phyloP scores from a whole-genome alignment of 2,797 vertebrate species.

The Crotalus adamanteus region DNA sequence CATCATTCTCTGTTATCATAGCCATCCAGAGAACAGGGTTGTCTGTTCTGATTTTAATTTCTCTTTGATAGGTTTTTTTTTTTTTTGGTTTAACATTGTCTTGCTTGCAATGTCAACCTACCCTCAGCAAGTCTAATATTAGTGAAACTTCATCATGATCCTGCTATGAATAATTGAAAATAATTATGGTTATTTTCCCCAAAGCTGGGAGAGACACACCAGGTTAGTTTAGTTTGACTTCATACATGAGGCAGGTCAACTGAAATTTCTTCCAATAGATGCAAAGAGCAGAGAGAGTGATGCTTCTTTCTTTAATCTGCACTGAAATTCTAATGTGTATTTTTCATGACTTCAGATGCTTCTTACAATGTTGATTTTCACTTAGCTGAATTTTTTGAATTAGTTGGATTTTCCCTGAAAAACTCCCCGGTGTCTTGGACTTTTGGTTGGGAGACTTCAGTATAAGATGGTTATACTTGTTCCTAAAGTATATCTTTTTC shows the following conservation, averaged over 20 bases:
- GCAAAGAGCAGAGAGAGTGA: too few species aligned
- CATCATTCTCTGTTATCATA: background rate
- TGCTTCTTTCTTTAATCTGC: background rate
- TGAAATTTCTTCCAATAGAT: background rate
- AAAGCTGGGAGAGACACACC: background rate
- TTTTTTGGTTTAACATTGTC: background rate
- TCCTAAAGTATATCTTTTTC: background rate
- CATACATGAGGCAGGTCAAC: background rate
- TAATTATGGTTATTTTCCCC: background rate
- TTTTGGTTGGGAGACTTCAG: background rate
- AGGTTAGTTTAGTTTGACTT: background rate
- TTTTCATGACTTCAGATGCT: background rate
- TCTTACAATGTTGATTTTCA: conserved; percentile 2
- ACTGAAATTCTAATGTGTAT: background rate
- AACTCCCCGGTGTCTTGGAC: background rate
- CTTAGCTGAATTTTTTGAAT: conserved; percentile 14
- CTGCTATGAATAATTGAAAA: background rate
- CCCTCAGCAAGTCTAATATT: background rate
- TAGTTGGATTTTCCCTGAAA: background rate
- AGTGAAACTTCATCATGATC: background rate
- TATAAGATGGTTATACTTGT: background rate
- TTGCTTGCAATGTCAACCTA: background rate
- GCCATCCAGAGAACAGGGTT: background rate
- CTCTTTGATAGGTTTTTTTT: background rate
- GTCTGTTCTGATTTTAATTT: background rate